Evolutionary conservation across 2,797 vertebrate species (phyloP), one percentile per base, ranked within the genome.

Genomic region (Lindbergichthys nudifrons): DNA sequence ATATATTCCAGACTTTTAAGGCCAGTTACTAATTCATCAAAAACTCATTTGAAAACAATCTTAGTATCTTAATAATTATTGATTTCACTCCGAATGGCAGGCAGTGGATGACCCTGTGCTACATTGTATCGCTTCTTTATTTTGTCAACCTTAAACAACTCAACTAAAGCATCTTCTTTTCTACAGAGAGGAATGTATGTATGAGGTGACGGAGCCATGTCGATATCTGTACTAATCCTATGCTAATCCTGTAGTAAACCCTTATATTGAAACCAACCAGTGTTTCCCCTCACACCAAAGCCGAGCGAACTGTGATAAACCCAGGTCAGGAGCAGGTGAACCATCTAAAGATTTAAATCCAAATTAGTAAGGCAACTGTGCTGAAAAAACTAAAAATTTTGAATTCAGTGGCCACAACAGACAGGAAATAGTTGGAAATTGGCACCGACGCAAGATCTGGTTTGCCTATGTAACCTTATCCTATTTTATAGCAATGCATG

Each of bases 221-320:
- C 63, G 43, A 51, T 65, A 74, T 58, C 43, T 63, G n/a, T 10
- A 64, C 19, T 66, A 58, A 65, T 63, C 64, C 36, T 23, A 10
- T n/a, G 13, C 61, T 75, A 67, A 80, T 75, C 64, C 53, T 13
- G 50, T 2, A 23, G 48, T 68, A 46, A 75, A 76, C 13, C 23
- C 7, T 30, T 59, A 60, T 69, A 85, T 19, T n/a, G 13, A 75
- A 82, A 80, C 42, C 18, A 54, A 47, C 3, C 2, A 60, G 19
- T 13, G 26, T 62, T 80, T 61, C 43, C 12, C 19, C 59, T 14
- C n/a, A n/a, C 43, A 26, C 13, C 7, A 63, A 78, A 75, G 43
- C 45, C 56, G 50, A 71, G 52, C 32, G 4, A 26, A 62, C 41
- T 5, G 36, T 45, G 43, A 36, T 51, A 14, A 69, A 77, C 10